Percentiles rank a stretch among this genome's conserved stretches.
These are phyloP conservation scores for Poeciliopsis presidionis DNA, from an alignment of 2,797 vertebrate genomes.

Conservation along the genomic window DNA sequence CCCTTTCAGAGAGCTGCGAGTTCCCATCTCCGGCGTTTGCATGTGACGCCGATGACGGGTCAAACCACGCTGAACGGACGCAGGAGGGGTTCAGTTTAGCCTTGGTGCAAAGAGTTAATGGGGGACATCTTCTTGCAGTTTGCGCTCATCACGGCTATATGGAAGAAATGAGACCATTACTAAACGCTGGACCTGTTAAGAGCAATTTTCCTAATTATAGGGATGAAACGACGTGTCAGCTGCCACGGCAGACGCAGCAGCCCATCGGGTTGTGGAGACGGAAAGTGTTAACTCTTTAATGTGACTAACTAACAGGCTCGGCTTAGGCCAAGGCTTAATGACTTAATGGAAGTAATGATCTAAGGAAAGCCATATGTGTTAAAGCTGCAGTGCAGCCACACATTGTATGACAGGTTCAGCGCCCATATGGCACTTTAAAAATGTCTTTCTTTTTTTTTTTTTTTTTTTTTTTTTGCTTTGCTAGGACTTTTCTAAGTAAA, in stretches of 20 bases:
- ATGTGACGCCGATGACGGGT: constrained; percentile 34
- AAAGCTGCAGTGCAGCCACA: constrained; percentile 44
- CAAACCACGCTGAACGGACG: constrained; percentile 75
- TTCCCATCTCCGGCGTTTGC: background rate
- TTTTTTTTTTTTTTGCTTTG: constrained; percentile 6
- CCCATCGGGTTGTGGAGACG: constrained; percentile 67
- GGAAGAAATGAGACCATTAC: constrained; percentile 88
- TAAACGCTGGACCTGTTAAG: constrained; percentile 83
- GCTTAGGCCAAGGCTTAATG: constrained; percentile 70
- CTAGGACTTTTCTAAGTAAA: background rate
- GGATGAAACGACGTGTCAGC: constrained; percentile 82
- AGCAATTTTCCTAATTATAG: constrained; percentile 92
- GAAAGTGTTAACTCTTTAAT: constrained; percentile 80
- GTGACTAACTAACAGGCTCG: constrained; percentile 70
- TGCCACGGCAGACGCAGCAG: constrained; percentile 80
- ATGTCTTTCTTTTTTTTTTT: background rate
- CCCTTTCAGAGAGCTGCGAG: no score
- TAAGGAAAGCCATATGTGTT: constrained; percentile 76
- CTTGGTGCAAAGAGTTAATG: constrained; percentile 85
- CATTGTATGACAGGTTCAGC: constrained; percentile 23
- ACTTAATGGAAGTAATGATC: constrained; percentile 80
- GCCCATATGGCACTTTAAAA: constrained; percentile 16
- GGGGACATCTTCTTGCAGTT: constrained; percentile 90
- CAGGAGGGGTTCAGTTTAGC: constrained; percentile 76
- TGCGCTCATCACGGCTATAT: constrained; percentile 83